Percentiles rank a stretch among this genome's conserved stretches.
phyloP scores from a whole-genome alignment of 2,113 vertebrate species.

The Alouatta palliata region DNA sequence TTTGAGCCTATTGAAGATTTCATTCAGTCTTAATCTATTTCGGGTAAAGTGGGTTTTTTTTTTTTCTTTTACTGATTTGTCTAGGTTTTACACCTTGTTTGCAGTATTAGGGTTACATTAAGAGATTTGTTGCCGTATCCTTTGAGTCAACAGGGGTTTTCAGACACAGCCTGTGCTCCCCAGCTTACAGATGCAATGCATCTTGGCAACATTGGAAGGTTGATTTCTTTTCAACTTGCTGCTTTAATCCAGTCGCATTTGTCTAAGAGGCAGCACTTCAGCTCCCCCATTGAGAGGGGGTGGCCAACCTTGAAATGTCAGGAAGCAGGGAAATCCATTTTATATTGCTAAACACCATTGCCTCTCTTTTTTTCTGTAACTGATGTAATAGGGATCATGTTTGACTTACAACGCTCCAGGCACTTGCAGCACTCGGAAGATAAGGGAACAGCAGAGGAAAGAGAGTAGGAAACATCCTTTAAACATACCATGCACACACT shows the following conservation, averaged over 20 bases:
- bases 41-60: not conserved
- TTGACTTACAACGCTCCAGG: not conserved
- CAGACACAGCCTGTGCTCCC: conserved; percentile 6
- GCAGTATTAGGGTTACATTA: conserved; percentile 59
- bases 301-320: conserved; percentile 61
- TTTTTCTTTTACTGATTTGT: conserved; percentile 23
- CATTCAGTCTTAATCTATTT: conserved; percentile 53
- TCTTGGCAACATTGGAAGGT: not conserved
- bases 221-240: conserved; percentile 59
- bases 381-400: not conserved
- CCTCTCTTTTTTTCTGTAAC: not conserved
- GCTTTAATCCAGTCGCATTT: conserved; percentile 51
- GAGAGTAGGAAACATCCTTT: not conserved
- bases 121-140: conserved; percentile 67
- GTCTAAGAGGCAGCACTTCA: conserved; percentile 33
- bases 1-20: conserved; percentile 52
- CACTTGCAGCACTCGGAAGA: not conserved
- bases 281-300: conserved; percentile 51
- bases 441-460: not conserved
- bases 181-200: not conserved
- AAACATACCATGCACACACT: not conserved
- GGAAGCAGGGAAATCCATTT: conserved; percentile 64
- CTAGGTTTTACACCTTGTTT: conserved; percentile 30
- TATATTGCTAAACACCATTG: conserved; percentile 42
- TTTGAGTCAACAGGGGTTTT: conserved; percentile 54